Conservation (phyloP, 2,113 vertebrate genomes). For the Leptocoma aspasia region DNA sequence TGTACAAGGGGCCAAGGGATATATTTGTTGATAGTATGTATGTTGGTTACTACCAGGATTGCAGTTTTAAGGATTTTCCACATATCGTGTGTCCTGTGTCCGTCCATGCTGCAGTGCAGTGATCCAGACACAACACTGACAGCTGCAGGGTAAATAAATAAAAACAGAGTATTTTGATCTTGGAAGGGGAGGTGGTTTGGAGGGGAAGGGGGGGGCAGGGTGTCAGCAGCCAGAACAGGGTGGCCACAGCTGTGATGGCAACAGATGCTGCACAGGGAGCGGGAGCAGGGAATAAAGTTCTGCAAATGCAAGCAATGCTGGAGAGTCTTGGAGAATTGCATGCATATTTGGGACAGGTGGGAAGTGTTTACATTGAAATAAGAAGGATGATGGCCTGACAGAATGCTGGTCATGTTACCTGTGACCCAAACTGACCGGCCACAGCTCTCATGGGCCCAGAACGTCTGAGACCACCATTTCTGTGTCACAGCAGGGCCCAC, state of each 20-base stretch:
- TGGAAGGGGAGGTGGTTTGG: slow-evolving; percentile 22
- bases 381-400: slow-evolving; percentile 68
- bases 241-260: slow-evolving; percentile 77
- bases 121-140: slow-evolving; percentile 97
- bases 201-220: background rate
- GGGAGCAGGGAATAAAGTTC: slow-evolving; percentile 63
- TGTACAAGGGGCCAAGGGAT: slow-evolving; percentile 44
- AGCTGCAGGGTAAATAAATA: slow-evolving; percentile 90
- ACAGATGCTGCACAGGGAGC: slow-evolving; percentile 77
- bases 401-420: slow-evolving; percentile 72
- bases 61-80: slow-evolving; percentile 82
- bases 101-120: slow-evolving; percentile 64
- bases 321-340: slow-evolving; percentile 79
- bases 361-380: slow-evolving; percentile 89
- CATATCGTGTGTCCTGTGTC: slow-evolving; percentile 74
- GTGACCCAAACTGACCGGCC: slow-evolving; percentile 78
- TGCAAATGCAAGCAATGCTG: slow-evolving; percentile 80
- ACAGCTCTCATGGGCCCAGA: background rate
- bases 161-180: slow-evolving; percentile 86
- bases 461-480: background rate
- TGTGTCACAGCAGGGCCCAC: background rate
- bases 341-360: slow-evolving; percentile 87
- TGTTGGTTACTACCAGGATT: slow-evolving; percentile 78
- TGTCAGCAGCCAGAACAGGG: slow-evolving; percentile 67
- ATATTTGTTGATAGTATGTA: slow-evolving; percentile 73